A percentile compares a stretch with the other conserved stretches of the same genome.
These are phyloP conservation scores for Hedychridium roseum DNA, from an alignment of 2,888 invertebrate species.

Conservation along the genomic window DNA sequence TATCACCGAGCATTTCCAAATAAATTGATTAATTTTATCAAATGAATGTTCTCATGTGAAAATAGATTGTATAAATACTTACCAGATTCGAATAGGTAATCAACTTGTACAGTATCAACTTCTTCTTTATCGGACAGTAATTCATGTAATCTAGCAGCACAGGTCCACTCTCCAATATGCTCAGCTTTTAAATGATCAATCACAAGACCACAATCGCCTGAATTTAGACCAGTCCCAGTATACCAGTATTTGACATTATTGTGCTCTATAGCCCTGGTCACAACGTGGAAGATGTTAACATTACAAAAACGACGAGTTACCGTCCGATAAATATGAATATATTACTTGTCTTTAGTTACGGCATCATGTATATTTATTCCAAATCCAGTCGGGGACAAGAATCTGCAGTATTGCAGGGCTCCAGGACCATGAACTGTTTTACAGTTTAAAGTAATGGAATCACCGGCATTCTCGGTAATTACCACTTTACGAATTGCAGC, in stretches of 20 bases:
- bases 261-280: constrained; percentile 51
- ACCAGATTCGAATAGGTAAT: constrained; percentile 1
- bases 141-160: constrained; percentile 52
- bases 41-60: too few relatives aligned
- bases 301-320: constrained; percentile 6
- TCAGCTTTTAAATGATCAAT: constrained; percentile 57
- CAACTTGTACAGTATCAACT: constrained; percentile 14
- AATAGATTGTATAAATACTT: too few relatives aligned
- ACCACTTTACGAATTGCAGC: constrained; percentile 58
- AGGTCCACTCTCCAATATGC: constrained; percentile 66
- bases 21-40: too few relatives aligned
- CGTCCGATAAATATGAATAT: background rate
- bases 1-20: too few relatives aligned
- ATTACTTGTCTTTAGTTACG: constrained; percentile 61
- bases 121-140: constrained; percentile 6
- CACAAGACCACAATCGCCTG: constrained; percentile 66
- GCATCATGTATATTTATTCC: constrained; percentile 64
- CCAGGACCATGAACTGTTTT: constrained; percentile 62
- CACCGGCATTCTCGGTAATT: constrained; percentile 46
- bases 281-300: background rate
- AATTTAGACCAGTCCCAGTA: constrained; percentile 58
- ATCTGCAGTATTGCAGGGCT: constrained; percentile 66
- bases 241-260: constrained; percentile 64
- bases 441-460: constrained; percentile 62
- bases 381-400: constrained; percentile 60